Evolutionary conservation across 2,888 invertebrate genomes (phyloP), one percentile per base, ranked within the genome.

Genomic region (Troides aeacus): DNA sequence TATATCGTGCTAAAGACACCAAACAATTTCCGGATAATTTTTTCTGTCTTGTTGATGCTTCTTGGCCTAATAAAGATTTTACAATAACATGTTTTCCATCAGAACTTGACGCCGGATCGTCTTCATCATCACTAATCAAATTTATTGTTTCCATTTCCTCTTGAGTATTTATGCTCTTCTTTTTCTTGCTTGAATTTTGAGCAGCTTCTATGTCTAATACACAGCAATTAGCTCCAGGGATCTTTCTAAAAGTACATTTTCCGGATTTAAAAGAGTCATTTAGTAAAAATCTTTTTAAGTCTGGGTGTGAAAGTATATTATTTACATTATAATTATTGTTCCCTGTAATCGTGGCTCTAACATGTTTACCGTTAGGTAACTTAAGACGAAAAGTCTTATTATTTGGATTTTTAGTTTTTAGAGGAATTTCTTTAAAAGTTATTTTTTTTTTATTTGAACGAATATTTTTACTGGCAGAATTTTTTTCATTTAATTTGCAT

Each of bases 81-180:
- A 78, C 80, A 75, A 78, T 87, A 57, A 76, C 79, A 87, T 76
- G 90, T 90, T 63, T 76, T 75, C 66, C 85, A 84, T 68, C 42
- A 53, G 6, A 53, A 18, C 53, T n/a, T 18, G 63, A 12, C 24
- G 71, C 56, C 42, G 36, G 6, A 56, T 74, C 74, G 17, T 87
- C 85, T 72, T 92, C 92, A 8, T 92, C 91, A 60, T 92, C 92
- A 72, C 90, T 92, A 12, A 91, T 77, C 70, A 92, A 82, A 77
- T 87, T 79, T 57, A 92, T 86, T 50, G 86, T 88, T 72, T 90
- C 90, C 58, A 84, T 76, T 64, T 78, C 76, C 58, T 81, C 77
- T 21, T 82, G 79, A 69, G 76, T 46, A 21, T 66, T 18, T 21
- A 36, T 23, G 18, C 6, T n/a, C 5, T 62, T 69, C 5, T 21